These are phyloP conservation scores for Orthonyx spaldingii DNA, from an alignment of 2,113 vertebrate species.

Conservation along the genomic window DNA sequence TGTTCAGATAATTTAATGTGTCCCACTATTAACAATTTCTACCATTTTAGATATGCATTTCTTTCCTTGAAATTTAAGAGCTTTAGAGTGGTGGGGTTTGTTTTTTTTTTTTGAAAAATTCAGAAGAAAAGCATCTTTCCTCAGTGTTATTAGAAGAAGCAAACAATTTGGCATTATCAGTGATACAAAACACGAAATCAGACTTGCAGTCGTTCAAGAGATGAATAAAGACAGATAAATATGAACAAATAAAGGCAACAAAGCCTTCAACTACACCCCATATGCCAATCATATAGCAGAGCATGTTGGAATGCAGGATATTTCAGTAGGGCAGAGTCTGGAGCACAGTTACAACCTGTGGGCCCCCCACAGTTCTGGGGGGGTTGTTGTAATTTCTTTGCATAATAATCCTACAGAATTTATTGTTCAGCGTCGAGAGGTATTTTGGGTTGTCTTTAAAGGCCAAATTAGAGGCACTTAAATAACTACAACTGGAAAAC, in stretches of 20 bases:
- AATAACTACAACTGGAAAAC: background rate
- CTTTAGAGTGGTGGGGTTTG: rapidly evolving
- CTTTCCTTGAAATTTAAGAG: background rate
- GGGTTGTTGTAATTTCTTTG: background rate
- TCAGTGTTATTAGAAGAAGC: background rate
- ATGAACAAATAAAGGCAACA: background rate
- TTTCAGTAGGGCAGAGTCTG: background rate
- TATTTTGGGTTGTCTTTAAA: background rate
- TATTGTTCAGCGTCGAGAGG: background rate
- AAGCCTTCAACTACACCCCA: background rate
- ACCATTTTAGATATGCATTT: background rate
- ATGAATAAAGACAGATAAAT: background rate
- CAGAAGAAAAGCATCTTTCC: background rate
- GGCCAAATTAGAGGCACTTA: background rate
- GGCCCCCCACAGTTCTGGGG: no score
- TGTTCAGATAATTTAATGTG: background rate
- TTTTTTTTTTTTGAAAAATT: background rate
- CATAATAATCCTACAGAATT: background rate
- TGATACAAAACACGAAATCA: background rate
- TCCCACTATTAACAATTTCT: background rate
- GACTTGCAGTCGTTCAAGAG: background rate
- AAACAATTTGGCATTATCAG: background rate
- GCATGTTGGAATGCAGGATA: background rate
- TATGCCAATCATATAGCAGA: rapidly evolving
- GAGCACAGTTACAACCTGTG: background rate